phyloP scores from a whole-genome alignment of 2,888 invertebrate species.

The Cosmia trapezina region DNA sequence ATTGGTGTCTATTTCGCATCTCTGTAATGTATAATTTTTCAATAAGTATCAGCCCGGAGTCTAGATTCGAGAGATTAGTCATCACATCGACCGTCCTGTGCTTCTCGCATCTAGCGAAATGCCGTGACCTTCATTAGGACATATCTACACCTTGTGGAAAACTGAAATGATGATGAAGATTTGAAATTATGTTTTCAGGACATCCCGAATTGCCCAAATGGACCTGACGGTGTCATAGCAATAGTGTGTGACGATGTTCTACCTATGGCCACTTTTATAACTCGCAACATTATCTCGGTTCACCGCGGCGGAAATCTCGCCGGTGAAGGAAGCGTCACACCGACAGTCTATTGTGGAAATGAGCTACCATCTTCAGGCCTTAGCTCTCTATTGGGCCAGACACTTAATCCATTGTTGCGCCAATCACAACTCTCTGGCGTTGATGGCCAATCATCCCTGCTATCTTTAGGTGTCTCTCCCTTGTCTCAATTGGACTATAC shows the following conservation, averaged over 20 bases:
- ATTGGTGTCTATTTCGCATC: not conserved
- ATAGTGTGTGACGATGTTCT: constrained; percentile 8
- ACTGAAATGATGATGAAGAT: not conserved
- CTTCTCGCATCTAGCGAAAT: not conserved
- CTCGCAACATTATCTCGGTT: not conserved
- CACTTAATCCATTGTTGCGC: not conserved
- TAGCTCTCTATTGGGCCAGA: not conserved
- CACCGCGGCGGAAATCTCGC: not conserved
- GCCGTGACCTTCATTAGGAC: too few species aligned
- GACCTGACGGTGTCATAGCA: not conserved
- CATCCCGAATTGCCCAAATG: constrained; percentile 6
- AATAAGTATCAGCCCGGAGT: too few species aligned
- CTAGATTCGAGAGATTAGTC: not conserved
- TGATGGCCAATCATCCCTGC: not conserved
- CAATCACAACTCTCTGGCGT: not conserved
- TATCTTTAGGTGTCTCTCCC: not conserved
- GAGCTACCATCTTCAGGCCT: not conserved
- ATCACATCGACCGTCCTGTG: not conserved
- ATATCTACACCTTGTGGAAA: not conserved
- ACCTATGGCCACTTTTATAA: not conserved
- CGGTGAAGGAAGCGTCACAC: not conserved
- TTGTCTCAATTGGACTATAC: not conserved
- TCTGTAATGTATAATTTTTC: not conserved
- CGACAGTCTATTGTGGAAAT: constrained; percentile 2
- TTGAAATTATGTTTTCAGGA: constrained; percentile 4